Conservation (phyloP, 1,140 invertebrate species). For the Phymorhynchus buccinoides region DNA sequence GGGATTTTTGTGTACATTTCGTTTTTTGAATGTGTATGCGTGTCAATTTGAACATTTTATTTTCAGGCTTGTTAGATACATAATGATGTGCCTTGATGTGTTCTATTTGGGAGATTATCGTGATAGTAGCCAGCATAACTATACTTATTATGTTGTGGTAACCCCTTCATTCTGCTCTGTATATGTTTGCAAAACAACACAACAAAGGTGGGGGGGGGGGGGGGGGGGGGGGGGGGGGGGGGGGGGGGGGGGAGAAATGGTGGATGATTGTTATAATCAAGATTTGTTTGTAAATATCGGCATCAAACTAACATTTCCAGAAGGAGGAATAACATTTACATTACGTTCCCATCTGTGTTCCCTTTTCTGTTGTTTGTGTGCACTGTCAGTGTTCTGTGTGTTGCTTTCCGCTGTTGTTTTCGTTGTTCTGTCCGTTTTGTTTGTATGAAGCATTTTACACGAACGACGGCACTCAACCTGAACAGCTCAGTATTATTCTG, state of each 20-base stretch:
- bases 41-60: background rate
- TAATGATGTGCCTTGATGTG: background rate
- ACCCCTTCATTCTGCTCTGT: background rate
- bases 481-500: no score
- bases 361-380: no score
- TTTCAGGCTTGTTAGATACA: background rate
- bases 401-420: background rate
- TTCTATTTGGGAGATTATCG: background rate
- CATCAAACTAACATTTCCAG: background rate
- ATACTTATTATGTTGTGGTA: background rate
- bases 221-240: no score
- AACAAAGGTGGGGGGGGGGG: background rate
- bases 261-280: slow-evolving; percentile 1
- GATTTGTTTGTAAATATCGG: background rate
- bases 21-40: no score
- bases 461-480: no score
- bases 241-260: background rate
- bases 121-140: background rate
- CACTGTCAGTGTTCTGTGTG: background rate
- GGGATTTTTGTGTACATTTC: background rate
- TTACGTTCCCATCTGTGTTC: background rate
- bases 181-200: background rate
- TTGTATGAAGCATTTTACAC: no score
- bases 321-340: background rate
- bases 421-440: no score